These are phyloP conservation scores for Telenomus remus DNA, from an alignment of 1,140 invertebrate species.

Conservation along the genomic window DNA sequence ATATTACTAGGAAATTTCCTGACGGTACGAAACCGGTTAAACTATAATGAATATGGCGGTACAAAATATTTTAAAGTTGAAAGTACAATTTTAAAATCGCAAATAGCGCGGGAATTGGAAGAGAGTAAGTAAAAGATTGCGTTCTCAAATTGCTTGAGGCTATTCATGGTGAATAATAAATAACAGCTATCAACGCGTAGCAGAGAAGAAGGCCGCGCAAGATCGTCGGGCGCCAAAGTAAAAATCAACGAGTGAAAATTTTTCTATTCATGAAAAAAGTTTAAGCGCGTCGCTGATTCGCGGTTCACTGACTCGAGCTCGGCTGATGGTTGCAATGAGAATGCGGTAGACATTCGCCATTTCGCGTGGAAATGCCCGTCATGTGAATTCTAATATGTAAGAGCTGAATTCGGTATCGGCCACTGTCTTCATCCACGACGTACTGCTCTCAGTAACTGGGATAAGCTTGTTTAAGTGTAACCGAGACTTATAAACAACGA, in stretches of 20 bases:
- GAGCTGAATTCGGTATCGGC: conserved; percentile 9
- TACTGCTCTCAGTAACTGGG: conserved; percentile 3
- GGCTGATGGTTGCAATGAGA: conserved; percentile 17
- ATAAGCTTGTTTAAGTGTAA: conserved; percentile 11
- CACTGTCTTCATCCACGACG: not conserved
- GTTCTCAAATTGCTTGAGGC: conserved; percentile 29
- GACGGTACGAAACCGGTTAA: too few relatives aligned
- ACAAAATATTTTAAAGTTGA: too few relatives aligned
- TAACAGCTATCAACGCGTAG: conserved; percentile 30
- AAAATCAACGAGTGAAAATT: conserved; percentile 44
- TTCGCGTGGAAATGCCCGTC: conserved; percentile 4
- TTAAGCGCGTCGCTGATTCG: conserved; percentile 25
- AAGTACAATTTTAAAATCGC: not conserved
- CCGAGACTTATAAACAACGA: not conserved
- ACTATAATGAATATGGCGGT: too few relatives aligned
- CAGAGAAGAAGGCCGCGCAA: conserved; percentile 32
- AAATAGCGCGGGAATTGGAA: not conserved
- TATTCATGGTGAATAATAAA: conserved; percentile 49
- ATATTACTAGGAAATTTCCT: too few relatives aligned
- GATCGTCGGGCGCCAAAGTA: conserved; percentile 26
- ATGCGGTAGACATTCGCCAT: conserved; percentile 14
- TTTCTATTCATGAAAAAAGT: conserved; percentile 49
- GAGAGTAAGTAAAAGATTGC: conserved; percentile 4
- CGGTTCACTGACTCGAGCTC: conserved; percentile 32
- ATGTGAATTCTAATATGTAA: conserved; percentile 26